phyloP scores from a whole-genome alignment of 2,888 invertebrate species.

The Yponomeuta malinellus region DNA sequence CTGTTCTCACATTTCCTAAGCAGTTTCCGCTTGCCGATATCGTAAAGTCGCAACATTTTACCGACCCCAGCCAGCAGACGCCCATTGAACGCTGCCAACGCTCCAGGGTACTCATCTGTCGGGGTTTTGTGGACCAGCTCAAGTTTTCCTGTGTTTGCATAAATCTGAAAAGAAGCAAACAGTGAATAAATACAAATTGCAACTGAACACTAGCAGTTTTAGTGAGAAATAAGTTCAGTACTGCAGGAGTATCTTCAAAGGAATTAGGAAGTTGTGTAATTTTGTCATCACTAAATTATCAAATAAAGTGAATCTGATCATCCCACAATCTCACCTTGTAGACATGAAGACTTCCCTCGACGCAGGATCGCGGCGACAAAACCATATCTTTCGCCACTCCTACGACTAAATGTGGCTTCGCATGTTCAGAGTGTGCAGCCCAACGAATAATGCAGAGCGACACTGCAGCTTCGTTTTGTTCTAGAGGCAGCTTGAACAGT shows the following conservation, averaged over 20 bases:
- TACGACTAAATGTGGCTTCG: conserved; percentile 80
- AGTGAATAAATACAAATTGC: conserved; percentile 17
- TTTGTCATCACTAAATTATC: conserved; percentile 20
- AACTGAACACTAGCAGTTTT: background rate
- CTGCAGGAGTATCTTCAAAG: conserved; percentile 51
- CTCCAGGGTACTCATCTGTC: conserved; percentile 93
- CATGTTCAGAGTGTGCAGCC: conserved; percentile 67
- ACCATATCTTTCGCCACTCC: conserved; percentile 95
- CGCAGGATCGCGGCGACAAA: conserved; percentile 89
- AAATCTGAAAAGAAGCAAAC: conserved; percentile 58
- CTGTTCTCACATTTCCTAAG: conserved; percentile 97
- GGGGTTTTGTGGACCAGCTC: conserved; percentile 96
- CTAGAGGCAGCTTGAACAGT: conserved; percentile 84
- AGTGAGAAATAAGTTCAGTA: conserved; percentile 33
- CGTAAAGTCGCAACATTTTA: conserved; percentile 92
- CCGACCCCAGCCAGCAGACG: conserved; percentile 95
- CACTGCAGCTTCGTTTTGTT: conserved; percentile 98
- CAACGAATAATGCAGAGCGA: conserved; percentile 91
- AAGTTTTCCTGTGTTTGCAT: conserved; percentile 86
- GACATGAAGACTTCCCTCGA: conserved; percentile 90
- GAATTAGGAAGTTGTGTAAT: conserved; percentile 34
- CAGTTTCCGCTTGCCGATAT: conserved; percentile 94
- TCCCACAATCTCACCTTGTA: conserved; percentile 76
- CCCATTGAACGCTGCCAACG: conserved; percentile 94
- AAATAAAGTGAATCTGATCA: background rate